Evolutionary conservation across 2,797 vertebrate species (phyloP), one percentile per base, ranked within the genome.

Genomic region (Agapornis canus): DNA sequence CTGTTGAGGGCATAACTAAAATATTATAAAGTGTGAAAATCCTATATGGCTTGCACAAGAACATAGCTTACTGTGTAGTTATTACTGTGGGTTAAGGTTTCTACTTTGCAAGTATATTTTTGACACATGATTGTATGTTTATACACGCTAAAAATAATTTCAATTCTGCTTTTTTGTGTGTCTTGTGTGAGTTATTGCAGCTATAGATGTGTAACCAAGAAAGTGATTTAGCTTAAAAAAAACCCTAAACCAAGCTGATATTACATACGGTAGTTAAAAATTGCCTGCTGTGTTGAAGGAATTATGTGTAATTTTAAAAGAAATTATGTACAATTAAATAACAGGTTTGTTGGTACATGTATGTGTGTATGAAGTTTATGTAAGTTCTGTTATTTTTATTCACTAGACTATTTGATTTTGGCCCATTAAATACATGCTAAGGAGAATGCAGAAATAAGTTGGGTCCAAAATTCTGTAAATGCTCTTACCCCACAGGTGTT

Each of bases 341-440:
- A 32, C 14, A 39, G 7, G 27, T 59, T 52, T 48, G 39, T 52
- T 87, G 26, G 61, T 64, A 23, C 22, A 35, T 35, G 14, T 35
- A 16, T 57, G 32, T 25, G 56, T 57, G 22, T 57, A 11, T 57
- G 15, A 57, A 35, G 56, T 35, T 32, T 57, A 23, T 23, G 56
- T 57, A 45, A 59, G 45, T 48, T 3, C 11, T 29, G 11, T 10
- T 69, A 0, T 52, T 40, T 81, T 76, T 13, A 29, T 48, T 49
- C 29, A 39, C 47, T 2, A 39, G 35, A 12, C 54, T 31, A 11
- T 61, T 60, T 80, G 29, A 42, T 40, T 80, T 75, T 84, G 3
- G 2, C 19, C 26, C 17, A 26, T 54, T n/a, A 79, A 60, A 10
- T 49, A 43, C 0, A 0, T 70, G 8, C 31, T 79, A 2, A 52